Evolutionary conservation across 2,888 invertebrate genomes (phyloP), one percentile per base, ranked within the genome.

Genomic region (Lordiphosa fenestrarum): DNA sequence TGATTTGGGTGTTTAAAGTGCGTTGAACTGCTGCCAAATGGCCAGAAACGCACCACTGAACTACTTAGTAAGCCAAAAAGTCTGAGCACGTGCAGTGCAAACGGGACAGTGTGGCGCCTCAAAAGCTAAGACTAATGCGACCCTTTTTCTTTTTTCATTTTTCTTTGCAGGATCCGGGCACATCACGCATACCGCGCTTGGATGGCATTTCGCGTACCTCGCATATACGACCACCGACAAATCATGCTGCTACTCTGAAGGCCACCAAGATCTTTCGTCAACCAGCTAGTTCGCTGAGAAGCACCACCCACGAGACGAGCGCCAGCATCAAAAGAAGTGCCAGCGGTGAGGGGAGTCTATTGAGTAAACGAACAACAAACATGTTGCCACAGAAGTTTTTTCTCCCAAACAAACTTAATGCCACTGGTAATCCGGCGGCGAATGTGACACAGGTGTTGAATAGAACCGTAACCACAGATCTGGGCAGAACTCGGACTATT

Each of bases 181-280:
- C 85, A 38, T 84, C 89, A 1, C 86, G 88, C 53, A 87, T 90
- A 65, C 89, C 89, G 46, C 85, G 88, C 39, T 69, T 88, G 51
- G 89, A 86, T 67, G 87, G 87, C 60, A 73, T 73, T 39, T 85
- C 88, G 19, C 87, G 89, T 39, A 58, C 69, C 59, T 67, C 54
- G 15, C 77, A 80, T 63, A 77, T 78, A 30, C 77, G 74, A n/a
- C 80, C 77, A 37, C 77, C 80, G 41, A 49, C 61, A 46, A 58
- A 67, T n/a, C 55, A 61, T 10, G 38, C 56, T 10, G 38, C 56
- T 4, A 39, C 42, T 0, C 36, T 67, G 21, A 80, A 66, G 33
- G 56, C 56, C 7, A 81, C 81, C 25, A 84, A 86, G 56, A 65
- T 86, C 36, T 73, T 81, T 49, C 87, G 86, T 13, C 73, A 85